These are phyloP conservation scores for Daubentonia madagascariensis DNA, from an alignment of 2,113 vertebrate species.

Conservation along the genomic window DNA sequence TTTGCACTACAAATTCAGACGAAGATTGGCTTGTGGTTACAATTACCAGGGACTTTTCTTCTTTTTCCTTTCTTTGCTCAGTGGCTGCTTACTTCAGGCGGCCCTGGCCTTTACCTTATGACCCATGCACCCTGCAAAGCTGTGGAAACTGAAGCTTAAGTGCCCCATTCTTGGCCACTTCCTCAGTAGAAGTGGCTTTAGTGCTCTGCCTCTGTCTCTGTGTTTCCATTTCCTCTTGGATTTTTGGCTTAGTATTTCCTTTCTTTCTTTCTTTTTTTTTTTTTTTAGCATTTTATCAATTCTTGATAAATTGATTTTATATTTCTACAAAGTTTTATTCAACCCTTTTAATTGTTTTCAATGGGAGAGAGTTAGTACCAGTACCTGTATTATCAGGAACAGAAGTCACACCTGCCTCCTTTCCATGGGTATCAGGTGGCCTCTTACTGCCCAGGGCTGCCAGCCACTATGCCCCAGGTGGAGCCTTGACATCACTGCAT, in stretches of 20 bases:
- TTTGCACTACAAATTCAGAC: not conserved
- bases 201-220: rapidly evolving
- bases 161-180: no score
- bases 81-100: not conserved
- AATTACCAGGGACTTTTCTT: not conserved
- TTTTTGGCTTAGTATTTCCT: not conserved
- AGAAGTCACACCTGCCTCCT: not conserved
- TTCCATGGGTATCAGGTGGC: not conserved
- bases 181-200: not conserved
- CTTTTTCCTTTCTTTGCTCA: not conserved
- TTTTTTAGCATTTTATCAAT: not conserved
- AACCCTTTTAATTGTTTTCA: not conserved
- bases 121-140: not conserved
- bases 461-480: no score
- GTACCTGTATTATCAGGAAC: rapidly evolving
- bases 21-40: not conserved
- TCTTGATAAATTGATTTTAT: not conserved
- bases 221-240: not conserved
- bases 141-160: no score
- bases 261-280: no score
- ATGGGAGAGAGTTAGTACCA: not conserved
- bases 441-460: not conserved
- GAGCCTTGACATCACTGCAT: not conserved
- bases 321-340: not conserved
- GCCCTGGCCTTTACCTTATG: not conserved